These are phyloP conservation scores for Myotis findleyi DNA, from an alignment of 2,797 vertebrate species.

Conservation along the genomic window DNA sequence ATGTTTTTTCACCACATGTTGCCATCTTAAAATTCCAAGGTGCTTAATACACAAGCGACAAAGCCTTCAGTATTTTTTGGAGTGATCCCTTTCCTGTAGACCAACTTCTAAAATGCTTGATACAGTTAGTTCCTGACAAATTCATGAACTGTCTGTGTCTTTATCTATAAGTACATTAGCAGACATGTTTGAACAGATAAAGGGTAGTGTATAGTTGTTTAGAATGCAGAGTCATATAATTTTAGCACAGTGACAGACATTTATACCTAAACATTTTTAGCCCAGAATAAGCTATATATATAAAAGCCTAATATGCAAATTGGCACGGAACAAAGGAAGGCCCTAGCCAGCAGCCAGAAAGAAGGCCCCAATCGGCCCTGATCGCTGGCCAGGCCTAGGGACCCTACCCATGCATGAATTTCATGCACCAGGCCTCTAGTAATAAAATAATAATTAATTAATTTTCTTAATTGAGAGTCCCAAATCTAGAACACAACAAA, in stretches of 20 bases:
- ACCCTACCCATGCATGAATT: too few relatives aligned
- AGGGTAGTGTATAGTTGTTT: not conserved
- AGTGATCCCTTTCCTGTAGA: not conserved
- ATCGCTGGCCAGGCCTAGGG: too few relatives aligned
- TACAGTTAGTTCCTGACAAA: not conserved
- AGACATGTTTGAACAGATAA: not conserved
- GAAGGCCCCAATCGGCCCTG: too few relatives aligned
- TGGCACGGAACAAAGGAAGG: too few relatives aligned
- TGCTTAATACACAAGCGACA: not conserved
- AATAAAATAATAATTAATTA: slow-evolving; percentile 24
- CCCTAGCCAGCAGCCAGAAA: too few relatives aligned
- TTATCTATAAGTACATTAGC: not conserved
- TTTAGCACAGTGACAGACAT: not conserved
- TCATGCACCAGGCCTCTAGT: not conserved
- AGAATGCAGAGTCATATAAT: not conserved
- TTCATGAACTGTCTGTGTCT: not conserved
- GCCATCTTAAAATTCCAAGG: slow-evolving; percentile 8
- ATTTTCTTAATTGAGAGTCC: not conserved
- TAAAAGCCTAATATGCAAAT: too few relatives aligned
- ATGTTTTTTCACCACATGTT: not conserved
- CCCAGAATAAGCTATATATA: not conserved
- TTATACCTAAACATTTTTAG: not conserved
- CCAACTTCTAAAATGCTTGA: not conserved
- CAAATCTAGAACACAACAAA: not conserved
- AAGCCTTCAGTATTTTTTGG: not conserved